Evolutionary conservation across 1,140 invertebrate species (phyloP).

Genomic region (Orchesella cincta): DNA sequence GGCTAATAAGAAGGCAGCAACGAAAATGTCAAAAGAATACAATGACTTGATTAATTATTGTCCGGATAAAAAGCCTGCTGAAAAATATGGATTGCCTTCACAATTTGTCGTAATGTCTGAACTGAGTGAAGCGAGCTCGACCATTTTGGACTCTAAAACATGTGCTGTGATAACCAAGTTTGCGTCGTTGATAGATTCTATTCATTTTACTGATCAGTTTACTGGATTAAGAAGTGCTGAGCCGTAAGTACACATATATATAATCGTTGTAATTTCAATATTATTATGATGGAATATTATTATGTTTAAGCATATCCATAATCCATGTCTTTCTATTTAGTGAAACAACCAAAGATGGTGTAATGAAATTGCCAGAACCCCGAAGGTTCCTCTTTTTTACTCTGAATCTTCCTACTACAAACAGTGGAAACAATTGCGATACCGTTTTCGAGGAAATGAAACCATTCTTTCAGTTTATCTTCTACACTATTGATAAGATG

Average conservation of each 20-base stretch:
- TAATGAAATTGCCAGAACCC: constrained; percentile 67
- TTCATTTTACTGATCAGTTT: constrained; percentile 86
- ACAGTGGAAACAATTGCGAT: constrained; percentile 63
- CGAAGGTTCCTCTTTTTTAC: constrained; percentile 81
- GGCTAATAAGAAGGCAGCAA: constrained; percentile 83
- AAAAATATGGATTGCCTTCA: constrained; percentile 81
- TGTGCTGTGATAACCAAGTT: constrained; percentile 80
- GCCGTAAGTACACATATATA: constrained; percentile 45
- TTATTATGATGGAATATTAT: not conserved
- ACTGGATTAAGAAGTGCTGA: constrained; percentile 47
- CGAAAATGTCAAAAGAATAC: constrained; percentile 86
- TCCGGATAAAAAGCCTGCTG: constrained; percentile 81
- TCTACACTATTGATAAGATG: constrained; percentile 89
- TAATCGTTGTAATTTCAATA: constrained; percentile 33
- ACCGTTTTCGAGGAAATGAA: constrained; percentile 72
- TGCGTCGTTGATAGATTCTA: constrained; percentile 84
- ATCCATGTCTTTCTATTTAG: no score
- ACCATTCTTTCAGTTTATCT: constrained; percentile 81
- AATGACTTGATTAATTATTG: constrained; percentile 81
- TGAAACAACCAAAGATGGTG: constrained; percentile 58
- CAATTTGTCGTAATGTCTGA: constrained; percentile 85
- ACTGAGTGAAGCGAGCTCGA: constrained; percentile 79
- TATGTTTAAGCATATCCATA: no score
- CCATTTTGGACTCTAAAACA: constrained; percentile 81
- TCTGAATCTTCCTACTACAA: constrained; percentile 70